Percentiles rank a stretch among this genome's conserved stretches.
phyloP scores from a whole-genome alignment of 2,113 vertebrate species.

The Cervus canadensis region DNA sequence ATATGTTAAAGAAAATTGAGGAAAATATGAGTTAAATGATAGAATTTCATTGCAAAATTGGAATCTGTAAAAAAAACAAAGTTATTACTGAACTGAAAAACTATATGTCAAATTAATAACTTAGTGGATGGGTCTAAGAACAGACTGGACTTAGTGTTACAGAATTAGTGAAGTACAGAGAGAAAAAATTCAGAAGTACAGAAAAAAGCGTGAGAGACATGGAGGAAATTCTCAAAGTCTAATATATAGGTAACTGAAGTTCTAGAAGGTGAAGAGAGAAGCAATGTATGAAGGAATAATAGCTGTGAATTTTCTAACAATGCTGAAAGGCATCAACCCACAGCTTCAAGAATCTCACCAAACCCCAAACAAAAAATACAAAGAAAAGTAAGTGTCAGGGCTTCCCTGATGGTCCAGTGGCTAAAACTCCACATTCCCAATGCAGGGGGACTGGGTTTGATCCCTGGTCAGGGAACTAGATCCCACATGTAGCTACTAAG shows the following conservation, averaged over 20 bases:
- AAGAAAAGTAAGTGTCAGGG: not conserved
- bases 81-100: not conserved
- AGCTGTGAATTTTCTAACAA: not conserved
- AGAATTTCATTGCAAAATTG: not conserved
- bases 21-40: not conserved
- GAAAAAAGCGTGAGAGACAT: not conserved
- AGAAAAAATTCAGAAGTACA: not conserved
- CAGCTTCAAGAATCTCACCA: not conserved
- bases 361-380: not conserved
- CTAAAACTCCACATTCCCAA: not conserved
- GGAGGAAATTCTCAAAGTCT: not conserved
- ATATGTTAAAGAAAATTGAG: not conserved
- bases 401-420: not conserved
- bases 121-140: not conserved
- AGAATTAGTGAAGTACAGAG: not conserved
- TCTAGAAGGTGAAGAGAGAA: not conserved
- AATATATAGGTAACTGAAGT: not conserved
- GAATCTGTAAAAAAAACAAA: not conserved
- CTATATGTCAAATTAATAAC: not conserved
- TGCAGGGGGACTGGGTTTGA: not conserved
- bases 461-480: not conserved
- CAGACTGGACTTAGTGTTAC: not conserved
- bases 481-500: not conserved
- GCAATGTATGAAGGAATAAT: not conserved
- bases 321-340: not conserved